Evolutionary conservation across 2,113 vertebrate species (phyloP).

Genomic region (Nyctereutes procyonoides): DNA sequence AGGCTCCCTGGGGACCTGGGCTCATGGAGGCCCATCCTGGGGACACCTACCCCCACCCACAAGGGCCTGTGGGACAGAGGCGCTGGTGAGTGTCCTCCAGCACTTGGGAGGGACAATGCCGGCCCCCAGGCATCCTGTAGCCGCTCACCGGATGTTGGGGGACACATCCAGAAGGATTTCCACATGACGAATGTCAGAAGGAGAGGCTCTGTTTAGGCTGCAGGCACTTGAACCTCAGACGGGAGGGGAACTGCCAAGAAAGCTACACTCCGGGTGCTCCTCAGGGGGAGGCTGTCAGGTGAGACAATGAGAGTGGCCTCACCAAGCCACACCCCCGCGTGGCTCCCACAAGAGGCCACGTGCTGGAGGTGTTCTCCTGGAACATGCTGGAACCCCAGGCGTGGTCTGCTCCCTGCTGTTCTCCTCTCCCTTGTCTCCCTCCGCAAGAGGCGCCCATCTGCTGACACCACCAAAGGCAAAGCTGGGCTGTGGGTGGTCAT

Average conservation of each 20-base stretch:
- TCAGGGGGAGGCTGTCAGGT: not conserved
- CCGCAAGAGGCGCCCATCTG: too few species aligned
- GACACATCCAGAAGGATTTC: not conserved
- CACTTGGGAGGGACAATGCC: too few species aligned
- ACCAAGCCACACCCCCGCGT: not conserved
- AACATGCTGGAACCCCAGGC: not conserved
- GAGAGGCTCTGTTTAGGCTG: not conserved
- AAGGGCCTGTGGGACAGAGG: not conserved
- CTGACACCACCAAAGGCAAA: not conserved
- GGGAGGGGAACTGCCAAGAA: not conserved
- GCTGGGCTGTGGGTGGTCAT: not conserved
- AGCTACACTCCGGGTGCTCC: not conserved
- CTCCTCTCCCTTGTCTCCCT: not conserved
- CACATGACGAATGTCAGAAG: not conserved
- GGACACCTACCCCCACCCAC: not conserved
- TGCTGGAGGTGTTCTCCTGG: not conserved
- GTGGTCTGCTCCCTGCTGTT: not conserved
- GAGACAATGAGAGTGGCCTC: not conserved
- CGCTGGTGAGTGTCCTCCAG: not conserved
- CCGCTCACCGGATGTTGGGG: not conserved
- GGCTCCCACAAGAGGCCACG: not conserved
- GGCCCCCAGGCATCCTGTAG: not conserved
- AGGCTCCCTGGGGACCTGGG: not conserved
- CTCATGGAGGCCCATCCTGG: not conserved
- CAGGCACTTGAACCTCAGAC: not conserved